Evolutionary conservation across 2,797 vertebrate species (phyloP).

Genomic region (Okamejei kenojei): DNA sequence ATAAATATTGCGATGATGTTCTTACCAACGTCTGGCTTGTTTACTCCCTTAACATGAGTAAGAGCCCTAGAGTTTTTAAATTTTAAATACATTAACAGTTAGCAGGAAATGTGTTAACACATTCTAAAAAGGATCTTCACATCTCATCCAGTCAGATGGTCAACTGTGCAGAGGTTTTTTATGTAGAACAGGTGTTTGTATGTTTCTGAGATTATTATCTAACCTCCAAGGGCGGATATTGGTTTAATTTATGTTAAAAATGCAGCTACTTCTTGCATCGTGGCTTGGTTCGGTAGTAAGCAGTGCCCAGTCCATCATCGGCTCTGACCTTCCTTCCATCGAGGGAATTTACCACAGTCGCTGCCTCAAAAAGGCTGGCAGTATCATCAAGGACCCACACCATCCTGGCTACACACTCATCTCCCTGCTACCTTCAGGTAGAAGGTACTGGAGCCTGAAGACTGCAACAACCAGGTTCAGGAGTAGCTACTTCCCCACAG

Average conservation of each 20-base stretch:
- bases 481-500: no score
- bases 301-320: no score
- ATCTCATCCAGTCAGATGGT: no score
- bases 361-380: no score
- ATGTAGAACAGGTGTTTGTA: background rate
- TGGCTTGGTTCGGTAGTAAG: no score
- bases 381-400: no score
- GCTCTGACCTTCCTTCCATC: no score
- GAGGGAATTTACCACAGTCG: no score
- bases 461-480: no score
- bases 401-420: no score
- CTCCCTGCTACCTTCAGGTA: no score
- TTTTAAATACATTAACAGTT: background rate
- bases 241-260: background rate
- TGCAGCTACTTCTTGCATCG: background rate
- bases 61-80: background rate
- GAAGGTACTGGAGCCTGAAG: no score
- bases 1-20: constrained; percentile 13
- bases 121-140: background rate
- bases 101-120: background rate
- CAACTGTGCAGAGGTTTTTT: background rate
- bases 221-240: background rate
- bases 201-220: background rate
- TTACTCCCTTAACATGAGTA: background rate
- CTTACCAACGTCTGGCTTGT: background rate